Evolutionary conservation across 2,888 invertebrate genomes (phyloP), one percentile per base, ranked within the genome.

Genomic region (Drosophila acutilabella): DNA sequence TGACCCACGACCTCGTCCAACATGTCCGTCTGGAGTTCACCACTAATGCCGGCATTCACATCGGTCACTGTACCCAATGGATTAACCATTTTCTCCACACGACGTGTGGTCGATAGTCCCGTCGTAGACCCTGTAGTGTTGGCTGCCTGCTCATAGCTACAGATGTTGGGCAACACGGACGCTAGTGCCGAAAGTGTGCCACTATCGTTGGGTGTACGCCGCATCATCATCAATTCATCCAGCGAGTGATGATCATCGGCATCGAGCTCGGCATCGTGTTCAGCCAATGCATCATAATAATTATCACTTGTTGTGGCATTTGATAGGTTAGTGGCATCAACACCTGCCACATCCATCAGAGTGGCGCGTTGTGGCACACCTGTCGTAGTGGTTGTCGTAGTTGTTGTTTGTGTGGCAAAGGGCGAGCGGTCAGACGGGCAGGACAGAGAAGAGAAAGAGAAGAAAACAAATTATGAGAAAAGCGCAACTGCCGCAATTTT

Each of bases 31-130:
- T 91, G 89, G 45, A 90, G 71, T 13, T 90, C 89, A 2, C 89
- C 80, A 30, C 88, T 88, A 47, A 90, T 81, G 62, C 90, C 91
- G 2, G 90, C 83, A 50, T 88, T 88, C 91, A 93, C 92, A 87
- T 91, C 93, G 75, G 91, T 94, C 86, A 96, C 96, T 68, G 95
- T 95, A 84, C 96, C 96, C 91, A 95, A 93, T 60, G 96, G 96
- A 93, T 95, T 96, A 89, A 96, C 96, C 78, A 96, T 95, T 62
- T 92, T 92, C 72, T 92, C 92, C 18, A 93, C 89, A 40, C 71
- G 66, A 3, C 44, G 20, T 38, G 62, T 4, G 3, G 58, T 7
- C 1, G 45, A 4, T 23, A 5, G 4, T 4, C 4, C 14, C 8
- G 40, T 2, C 4, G 38, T 1, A 44, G 64, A 7, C 89, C 84